Base-by-base conservation (phyloP, 2,113 vertebrate genomes). In the Scortum barcoo region DNA sequence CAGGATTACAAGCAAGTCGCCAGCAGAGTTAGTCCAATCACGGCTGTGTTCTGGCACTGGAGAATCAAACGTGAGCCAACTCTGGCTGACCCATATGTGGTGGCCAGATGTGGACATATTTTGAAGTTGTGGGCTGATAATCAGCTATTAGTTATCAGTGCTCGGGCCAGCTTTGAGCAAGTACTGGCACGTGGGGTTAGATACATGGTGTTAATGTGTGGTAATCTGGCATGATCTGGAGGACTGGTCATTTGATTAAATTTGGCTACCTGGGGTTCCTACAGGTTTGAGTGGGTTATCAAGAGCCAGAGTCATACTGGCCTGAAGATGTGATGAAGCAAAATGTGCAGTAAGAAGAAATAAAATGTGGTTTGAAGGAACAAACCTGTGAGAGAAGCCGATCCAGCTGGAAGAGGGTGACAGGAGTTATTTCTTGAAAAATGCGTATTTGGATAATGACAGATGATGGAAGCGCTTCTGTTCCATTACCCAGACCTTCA, bases 401-500 rank as follows among this genome's bases (percentile, higher is more conserved):
- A 71, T 61, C 3, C 22, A 36, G 26, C 9, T 30, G 19, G 10
- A 75, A 28, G 66, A 13, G 5, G 5, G 51, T 33, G 61, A 83
- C 24, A 7, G 56, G 48, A 51, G 68, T 24, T 26, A 38, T 83
- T 65, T 51, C 4, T 20, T 56, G 66, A 48, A 36, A 63, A 80
- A 69, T 57, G 56, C 2, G 5, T 50, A 69, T 57, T 40, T 65
- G 38, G 26, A n/a, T 40, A 65, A 38, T 76, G 79, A 72, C 56
- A 48, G 75, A 76, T 82, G 79, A 81, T 30, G 57, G 30, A 11
- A 46, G 48, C 8, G 36, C n/a, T 77, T 77, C 77, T 80, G 72
- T 62, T 76, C 81, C 54, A 81, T 80, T 80, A 65, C 6, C 38
- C 72, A 33, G 33, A 85, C 71, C 60, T 70, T 70, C 81, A 48